Evolutionary conservation across 2,888 invertebrate genomes (phyloP), one percentile per base, ranked within the genome.

Genomic region (Rhimphoctona megacephalus): DNA sequence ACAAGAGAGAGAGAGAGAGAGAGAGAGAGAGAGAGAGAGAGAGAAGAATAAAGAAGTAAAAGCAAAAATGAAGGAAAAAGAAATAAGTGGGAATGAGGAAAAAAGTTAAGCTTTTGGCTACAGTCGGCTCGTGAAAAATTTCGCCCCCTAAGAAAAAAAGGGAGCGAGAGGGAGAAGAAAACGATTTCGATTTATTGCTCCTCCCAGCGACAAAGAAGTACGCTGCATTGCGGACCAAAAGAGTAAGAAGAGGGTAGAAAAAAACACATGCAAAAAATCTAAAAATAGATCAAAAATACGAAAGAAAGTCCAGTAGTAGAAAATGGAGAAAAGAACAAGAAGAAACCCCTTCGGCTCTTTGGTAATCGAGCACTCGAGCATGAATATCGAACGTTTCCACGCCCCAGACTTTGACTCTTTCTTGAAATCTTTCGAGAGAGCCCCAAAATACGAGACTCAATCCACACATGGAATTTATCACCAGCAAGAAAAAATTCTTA

Each of bases 381-480:
- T 83, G 80, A 86, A 86, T 86, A 83, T 86, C 86, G 86, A 83
- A 81, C 77, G 76, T 67, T 83, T 77, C 77, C 49, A 76, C 74
- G 67, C 57, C 49, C 54, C 43, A 66, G 81, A 67, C 81, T 74
- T 81, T 73, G 54, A 81, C 66, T 81, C 52, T 74, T 70, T 80
- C 76, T 46, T 43, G 36, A 54, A 73, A 73, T 73, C 73, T 73
- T 73, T 30, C 30, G 61, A 30, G 61, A 30, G 72, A 22, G n/a
- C 9, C 54, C 52, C 46, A 43, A 69, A 69, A 69, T 69, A 43
- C 22, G 43, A 69, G 67, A 69, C 14, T 69, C 67, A 36, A 19
- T 2, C 67, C 67, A 43, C 67, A 69, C 67, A 5, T 30, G 30
- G 22, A 70, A 72, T 72, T 36, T 54, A 52, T 49, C 49, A 36